Percentiles rank a stretch among this genome's conserved stretches.
Conservation (phyloP, 2,888 invertebrate genomes). For the Rhamphomyia laevipes region DNA sequence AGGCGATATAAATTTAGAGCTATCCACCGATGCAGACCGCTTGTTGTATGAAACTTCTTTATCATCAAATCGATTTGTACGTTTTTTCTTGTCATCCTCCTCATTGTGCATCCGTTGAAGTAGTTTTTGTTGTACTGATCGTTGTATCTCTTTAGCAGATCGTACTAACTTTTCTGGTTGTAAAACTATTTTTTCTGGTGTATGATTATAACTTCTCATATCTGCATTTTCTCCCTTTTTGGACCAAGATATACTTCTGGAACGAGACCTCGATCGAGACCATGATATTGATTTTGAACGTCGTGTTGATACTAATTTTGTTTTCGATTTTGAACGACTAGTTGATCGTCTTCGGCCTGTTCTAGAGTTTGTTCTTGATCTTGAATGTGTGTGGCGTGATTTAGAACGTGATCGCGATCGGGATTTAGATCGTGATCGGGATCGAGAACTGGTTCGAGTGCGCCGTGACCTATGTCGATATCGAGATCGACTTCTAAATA, state of each 20-base stretch:
- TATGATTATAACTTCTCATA: not conserved
- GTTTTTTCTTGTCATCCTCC: constrained; percentile 24
- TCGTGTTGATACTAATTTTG: constrained; percentile 30
- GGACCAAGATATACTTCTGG: constrained; percentile 17
- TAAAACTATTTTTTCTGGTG: constrained; percentile 15
- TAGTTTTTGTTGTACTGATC: constrained; percentile 28
- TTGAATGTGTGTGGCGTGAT: constrained; percentile 13
- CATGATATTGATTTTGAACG: constrained; percentile 29
- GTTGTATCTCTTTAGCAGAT: constrained; percentile 31
- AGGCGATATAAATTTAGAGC: constrained; percentile 17
- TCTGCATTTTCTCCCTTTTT: not conserved
- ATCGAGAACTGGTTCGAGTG: constrained; percentile 10
- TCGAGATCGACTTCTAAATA: constrained; percentile 17
- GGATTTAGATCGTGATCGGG: constrained; percentile 20
- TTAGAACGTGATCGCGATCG: constrained; percentile 13
- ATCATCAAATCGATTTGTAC: not conserved
- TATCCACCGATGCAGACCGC: constrained; percentile 10
- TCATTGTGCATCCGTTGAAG: constrained; percentile 29
- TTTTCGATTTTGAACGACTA: constrained; percentile 19
- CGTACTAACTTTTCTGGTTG: constrained; percentile 30
- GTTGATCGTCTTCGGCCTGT: constrained; percentile 11
- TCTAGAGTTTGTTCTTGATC: constrained; percentile 9
- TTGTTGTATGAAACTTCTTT: not conserved
- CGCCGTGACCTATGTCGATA: not conserved
- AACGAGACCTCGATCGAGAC: constrained; percentile 22